phyloP scores from a whole-genome alignment of 2,888 invertebrate species.

The Cephus nigrinus region DNA sequence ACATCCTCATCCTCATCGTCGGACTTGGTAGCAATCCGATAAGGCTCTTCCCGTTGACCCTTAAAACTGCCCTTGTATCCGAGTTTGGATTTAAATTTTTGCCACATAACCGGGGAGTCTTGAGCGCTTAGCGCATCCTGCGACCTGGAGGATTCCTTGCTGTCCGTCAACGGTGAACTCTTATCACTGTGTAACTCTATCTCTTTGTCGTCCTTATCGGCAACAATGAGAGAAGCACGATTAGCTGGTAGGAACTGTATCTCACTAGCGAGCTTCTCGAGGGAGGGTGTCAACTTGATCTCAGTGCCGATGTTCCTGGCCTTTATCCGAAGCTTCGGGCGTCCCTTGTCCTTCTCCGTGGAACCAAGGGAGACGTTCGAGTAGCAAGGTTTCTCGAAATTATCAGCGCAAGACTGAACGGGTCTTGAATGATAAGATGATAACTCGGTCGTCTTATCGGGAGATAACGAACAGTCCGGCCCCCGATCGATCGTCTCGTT shows the following conservation, averaged over 20 bases:
- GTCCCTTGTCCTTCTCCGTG: constrained; percentile 31
- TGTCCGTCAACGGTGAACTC: constrained; percentile 21
- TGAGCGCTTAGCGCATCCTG: constrained; percentile 40
- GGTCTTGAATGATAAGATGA: constrained; percentile 28
- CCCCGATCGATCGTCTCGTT: constrained; percentile 1
- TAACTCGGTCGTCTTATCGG: constrained; percentile 32
- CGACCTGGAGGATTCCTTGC: constrained; percentile 41
- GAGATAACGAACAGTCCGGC: constrained; percentile 26
- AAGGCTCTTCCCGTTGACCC: constrained; percentile 31
- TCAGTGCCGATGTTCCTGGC: constrained; percentile 34
- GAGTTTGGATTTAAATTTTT: constrained; percentile 20
- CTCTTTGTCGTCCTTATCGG: constrained; percentile 9
- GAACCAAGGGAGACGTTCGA: constrained; percentile 45
- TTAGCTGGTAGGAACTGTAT: constrained; percentile 55
- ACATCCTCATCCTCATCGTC: constrained; percentile 16
- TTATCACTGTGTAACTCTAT: background rate
- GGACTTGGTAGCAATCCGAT: constrained; percentile 9
- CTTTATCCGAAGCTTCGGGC: constrained; percentile 38
- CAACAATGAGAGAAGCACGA: constrained; percentile 21
- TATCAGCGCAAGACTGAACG: constrained; percentile 22
- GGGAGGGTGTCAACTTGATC: constrained; percentile 49
- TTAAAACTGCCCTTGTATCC: constrained; percentile 38
- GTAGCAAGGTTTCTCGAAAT: constrained; percentile 44
- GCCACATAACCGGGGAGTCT: constrained; percentile 19
- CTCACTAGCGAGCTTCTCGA: constrained; percentile 58